Base-by-base conservation (phyloP, 2,113 vertebrate species). In the Hymenochirus boettgeri region DNA sequence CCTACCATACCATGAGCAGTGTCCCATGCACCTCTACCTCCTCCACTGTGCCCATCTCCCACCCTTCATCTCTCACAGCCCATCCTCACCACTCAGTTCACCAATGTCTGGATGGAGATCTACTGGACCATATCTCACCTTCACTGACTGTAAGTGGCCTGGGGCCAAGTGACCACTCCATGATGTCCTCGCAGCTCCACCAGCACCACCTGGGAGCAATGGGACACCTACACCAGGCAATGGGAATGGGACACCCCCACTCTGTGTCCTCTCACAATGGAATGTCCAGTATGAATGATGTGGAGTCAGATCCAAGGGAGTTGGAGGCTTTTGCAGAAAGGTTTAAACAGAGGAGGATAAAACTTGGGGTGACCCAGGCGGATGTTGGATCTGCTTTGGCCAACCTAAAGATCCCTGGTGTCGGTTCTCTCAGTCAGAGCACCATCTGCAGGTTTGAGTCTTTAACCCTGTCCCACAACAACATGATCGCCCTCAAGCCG, bases 371-470 rank as follows among this genome's bases (percentile, higher is more conserved):
- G 64, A 96, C 93, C 24, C 93, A 96, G 76, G 93, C 93, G 50
- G 93, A 95, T 73, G 93, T 96, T 61, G 93, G 93, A 8, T 84
- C 90, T 1, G 93, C 93, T 10, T 85, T 96, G 42, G 93, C 91
- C 73, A 91, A 90, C 78, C 90, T 97, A 57, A 93, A 93, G 82
- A 90, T 96, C 69, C 93, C 94, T 2, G 94, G 94, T 7, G 94
- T 96, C 71, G 94, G 94, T 11, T 93, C 93, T 0, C 82, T 97
- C 42, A 97, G 94, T 81, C 94, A 96, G 82, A 97, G 94, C 83
- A 97, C 94, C 73, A 97, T 97, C 84, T 96, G 94, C 82, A 83
- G 94, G 79, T 97, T 97, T 76, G 93, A 96, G 81, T 97, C 94
- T 12, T 89, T 97, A 57, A 97, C 94, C 0, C 80, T 97, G 31